Evolutionary conservation across 2,797 vertebrate species (phyloP).

Genomic region (Trematomus bernacchii): DNA sequence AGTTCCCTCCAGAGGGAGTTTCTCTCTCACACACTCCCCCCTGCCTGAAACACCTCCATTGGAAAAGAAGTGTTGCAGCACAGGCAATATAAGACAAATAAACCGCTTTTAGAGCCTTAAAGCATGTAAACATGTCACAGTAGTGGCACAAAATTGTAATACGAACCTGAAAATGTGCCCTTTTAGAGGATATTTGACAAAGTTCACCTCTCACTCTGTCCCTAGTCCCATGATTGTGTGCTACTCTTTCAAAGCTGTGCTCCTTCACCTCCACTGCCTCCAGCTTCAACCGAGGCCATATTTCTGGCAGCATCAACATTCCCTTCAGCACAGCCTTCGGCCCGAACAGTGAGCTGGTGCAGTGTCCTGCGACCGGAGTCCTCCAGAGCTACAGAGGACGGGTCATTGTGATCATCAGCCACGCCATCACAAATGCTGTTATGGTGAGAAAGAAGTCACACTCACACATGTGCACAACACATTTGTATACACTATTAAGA

Average conservation of each 20-base stretch:
- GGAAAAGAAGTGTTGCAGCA: no score
- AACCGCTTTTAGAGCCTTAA: no score
- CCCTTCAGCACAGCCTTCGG: slow-evolving; percentile 89
- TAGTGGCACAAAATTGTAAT: no score
- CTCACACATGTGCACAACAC: not conserved
- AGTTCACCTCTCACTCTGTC: not conserved
- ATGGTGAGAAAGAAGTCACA: slow-evolving; percentile 82
- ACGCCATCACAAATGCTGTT: slow-evolving; percentile 87
- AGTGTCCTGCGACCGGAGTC: slow-evolving; percentile 85
- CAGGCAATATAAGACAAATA: no score
- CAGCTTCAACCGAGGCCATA: slow-evolving; percentile 95
- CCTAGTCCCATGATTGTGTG: not conserved
- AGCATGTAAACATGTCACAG: no score
- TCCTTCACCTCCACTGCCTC: slow-evolving; percentile 60
- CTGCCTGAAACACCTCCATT: no score
- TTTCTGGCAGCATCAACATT: slow-evolving; percentile 95
- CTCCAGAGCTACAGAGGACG: slow-evolving; percentile 93
- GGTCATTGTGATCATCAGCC: slow-evolving; percentile 94
- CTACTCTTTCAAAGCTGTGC: slow-evolving; percentile 8
- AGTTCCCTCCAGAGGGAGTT: no score
- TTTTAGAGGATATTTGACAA: no score
- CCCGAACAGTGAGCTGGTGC: slow-evolving; percentile 89
- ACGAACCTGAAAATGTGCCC: no score
- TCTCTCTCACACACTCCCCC: no score
- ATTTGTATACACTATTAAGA: not conserved